A percentile compares a stretch with the other conserved stretches of the same genome.
Conservation (phyloP, 92 coral and sea anemone species). For the Pocillopora meandrina region DNA sequence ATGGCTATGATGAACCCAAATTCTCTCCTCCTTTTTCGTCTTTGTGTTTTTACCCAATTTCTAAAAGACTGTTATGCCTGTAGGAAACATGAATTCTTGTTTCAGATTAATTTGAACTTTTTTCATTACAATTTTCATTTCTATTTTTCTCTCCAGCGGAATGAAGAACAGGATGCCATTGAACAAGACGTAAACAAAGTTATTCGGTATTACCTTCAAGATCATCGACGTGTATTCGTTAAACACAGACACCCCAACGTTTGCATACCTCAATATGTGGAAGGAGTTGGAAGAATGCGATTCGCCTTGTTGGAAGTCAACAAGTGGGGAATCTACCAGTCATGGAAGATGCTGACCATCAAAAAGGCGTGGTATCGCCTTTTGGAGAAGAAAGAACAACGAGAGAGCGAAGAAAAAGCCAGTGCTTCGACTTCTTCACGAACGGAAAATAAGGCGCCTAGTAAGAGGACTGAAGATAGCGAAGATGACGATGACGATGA, state of each 20-base stretch:
- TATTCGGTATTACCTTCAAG: constrained; percentile 78
- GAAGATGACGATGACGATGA: constrained; percentile 78
- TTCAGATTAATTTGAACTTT: background rate
- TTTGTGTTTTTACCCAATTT: background rate
- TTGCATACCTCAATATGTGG: constrained; percentile 68
- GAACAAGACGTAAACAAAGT: constrained; percentile 81
- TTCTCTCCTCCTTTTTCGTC: background rate
- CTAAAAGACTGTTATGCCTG: background rate
- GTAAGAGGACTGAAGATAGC: constrained; percentile 48
- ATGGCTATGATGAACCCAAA: background rate
- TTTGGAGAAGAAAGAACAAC: constrained; percentile 67
- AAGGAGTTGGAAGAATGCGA: constrained; percentile 70
- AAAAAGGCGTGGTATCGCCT: constrained; percentile 85
- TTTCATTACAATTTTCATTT: background rate
- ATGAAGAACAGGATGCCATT: constrained; percentile 55
- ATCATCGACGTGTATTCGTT: constrained; percentile 94
- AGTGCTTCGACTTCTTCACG: constrained; percentile 39
- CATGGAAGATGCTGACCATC: constrained; percentile 73
- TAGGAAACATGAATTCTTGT: background rate
- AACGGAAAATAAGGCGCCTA: constrained; percentile 29
- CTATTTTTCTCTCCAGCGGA: constrained; percentile 63
- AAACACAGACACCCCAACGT: constrained; percentile 69
- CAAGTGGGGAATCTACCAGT: constrained; percentile 96
- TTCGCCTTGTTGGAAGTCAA: constrained; percentile 82
- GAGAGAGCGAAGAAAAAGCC: constrained; percentile 73